phyloP scores from a whole-genome alignment of 1,140 invertebrate species.

The Pseudomyrmex flavicornis region DNA sequence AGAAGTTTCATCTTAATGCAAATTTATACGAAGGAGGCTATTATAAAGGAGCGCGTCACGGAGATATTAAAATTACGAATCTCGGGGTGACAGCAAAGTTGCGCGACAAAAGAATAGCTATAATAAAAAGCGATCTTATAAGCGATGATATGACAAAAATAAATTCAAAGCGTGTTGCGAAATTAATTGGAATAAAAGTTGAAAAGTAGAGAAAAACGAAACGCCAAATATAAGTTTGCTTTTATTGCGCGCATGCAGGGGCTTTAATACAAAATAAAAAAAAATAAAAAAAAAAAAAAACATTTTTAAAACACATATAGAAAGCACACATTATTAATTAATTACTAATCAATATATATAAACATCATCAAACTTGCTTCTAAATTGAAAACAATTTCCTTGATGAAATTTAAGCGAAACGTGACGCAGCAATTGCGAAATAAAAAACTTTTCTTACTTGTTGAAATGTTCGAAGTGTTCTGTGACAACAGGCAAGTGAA shows the following conservation, averaged over 20 bases:
- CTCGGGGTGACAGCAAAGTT: constrained; percentile 36
- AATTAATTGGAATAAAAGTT: constrained; percentile 7
- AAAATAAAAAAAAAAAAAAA: neutral
- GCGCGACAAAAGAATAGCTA: constrained; percentile 14
- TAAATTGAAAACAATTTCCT: neutral
- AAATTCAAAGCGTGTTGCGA: neutral
- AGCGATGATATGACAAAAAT: neutral
- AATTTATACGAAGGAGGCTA: constrained; percentile 20
- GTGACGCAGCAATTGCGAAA: neutral
- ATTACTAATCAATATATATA: neutral
- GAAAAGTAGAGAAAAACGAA: too few relatives aligned
- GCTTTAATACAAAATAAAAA: neutral
- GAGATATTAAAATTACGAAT: constrained; percentile 35
- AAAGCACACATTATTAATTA: neutral
- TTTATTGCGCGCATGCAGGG: too few relatives aligned
- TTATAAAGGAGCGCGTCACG: neutral
- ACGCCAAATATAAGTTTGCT: too few relatives aligned
- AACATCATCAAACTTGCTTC: neutral
- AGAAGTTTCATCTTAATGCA: constrained; percentile 41
- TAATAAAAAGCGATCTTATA: constrained; percentile 2
- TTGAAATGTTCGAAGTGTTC: constrained; percentile 1
- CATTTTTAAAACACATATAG: neutral
- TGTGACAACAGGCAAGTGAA: neutral
- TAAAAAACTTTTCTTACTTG: constrained; percentile 25
- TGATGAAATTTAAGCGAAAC: neutral